These are phyloP conservation scores for Cyrtodaria siliqua DNA, from an alignment of 2,888 invertebrate species.

Conservation along the genomic window DNA sequence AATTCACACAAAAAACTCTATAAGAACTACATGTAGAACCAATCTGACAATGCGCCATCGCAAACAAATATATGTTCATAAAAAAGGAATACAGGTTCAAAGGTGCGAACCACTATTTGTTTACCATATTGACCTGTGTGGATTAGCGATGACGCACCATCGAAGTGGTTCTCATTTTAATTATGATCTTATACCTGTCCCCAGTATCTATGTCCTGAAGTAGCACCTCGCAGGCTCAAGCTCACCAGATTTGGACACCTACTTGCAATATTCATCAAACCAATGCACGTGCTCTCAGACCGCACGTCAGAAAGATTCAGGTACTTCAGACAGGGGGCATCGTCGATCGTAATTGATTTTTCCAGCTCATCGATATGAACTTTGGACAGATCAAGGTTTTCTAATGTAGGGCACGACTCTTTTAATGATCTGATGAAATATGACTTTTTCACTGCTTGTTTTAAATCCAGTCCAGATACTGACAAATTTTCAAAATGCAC, in stretches of 20 bases:
- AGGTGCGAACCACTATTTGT: too few relatives aligned
- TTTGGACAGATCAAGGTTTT: constrained; percentile 72
- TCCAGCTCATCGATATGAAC: constrained; percentile 59
- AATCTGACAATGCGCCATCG: too few relatives aligned
- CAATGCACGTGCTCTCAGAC: constrained; percentile 71
- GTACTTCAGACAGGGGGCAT: constrained; percentile 69
- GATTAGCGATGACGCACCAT: too few relatives aligned
- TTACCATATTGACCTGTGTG: too few relatives aligned
- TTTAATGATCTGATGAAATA: constrained; percentile 53
- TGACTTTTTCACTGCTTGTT: constrained; percentile 57
- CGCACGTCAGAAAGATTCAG: constrained; percentile 79
- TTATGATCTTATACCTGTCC: constrained; percentile 36
- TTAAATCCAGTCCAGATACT: constrained; percentile 57
- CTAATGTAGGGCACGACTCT: constrained; percentile 69
- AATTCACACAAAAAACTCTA: too few relatives aligned
- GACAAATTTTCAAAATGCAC: constrained; percentile 56
- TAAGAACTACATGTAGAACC: too few relatives aligned
- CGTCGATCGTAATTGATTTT: constrained; percentile 46
- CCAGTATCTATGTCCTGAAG: constrained; percentile 55
- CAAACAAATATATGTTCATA: constrained; percentile 9
- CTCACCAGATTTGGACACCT: constrained; percentile 79
- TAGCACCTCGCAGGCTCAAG: constrained; percentile 77
- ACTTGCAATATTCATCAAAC: constrained; percentile 74
- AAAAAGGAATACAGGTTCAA: too few relatives aligned
- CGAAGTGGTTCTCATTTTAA: too few relatives aligned